Conservation (phyloP, 2,888 invertebrate genomes). For the Trachelus tabidus region DNA sequence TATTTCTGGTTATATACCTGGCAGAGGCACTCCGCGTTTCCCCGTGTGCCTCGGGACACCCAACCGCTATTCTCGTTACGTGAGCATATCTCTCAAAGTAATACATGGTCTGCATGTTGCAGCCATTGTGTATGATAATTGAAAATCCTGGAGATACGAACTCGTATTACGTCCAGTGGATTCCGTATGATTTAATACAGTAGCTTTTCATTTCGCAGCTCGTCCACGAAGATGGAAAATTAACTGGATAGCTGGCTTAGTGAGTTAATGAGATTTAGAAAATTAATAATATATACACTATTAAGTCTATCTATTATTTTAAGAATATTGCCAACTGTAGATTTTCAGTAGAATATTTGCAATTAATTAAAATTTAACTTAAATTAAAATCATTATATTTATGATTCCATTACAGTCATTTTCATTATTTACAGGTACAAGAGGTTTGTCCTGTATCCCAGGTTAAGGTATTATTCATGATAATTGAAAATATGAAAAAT, state of each 20-base stretch:
- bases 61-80: constrained; percentile 25
- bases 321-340: neutral
- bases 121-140: constrained; percentile 52
- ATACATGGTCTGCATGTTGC: constrained; percentile 37
- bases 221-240: neutral
- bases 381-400: neutral
- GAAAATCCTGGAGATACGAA: constrained; percentile 42
- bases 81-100: constrained; percentile 38
- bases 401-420: neutral
- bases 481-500: constrained; percentile 5
- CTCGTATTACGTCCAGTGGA: constrained; percentile 21
- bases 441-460: neutral
- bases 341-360: neutral
- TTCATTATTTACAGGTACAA: neutral
- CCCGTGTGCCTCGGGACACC: constrained; percentile 24
- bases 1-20: constrained; percentile 19
- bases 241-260: neutral
- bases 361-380: neutral
- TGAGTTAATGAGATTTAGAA: neutral
- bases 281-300: neutral
- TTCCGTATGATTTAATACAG: neutral
- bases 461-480: neutral
- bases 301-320: neutral
- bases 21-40: constrained; percentile 1
- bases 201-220: neutral